These are phyloP conservation scores for Baryphthengus martii DNA, from an alignment of 2,113 vertebrate genomes.

Conservation along the genomic window DNA sequence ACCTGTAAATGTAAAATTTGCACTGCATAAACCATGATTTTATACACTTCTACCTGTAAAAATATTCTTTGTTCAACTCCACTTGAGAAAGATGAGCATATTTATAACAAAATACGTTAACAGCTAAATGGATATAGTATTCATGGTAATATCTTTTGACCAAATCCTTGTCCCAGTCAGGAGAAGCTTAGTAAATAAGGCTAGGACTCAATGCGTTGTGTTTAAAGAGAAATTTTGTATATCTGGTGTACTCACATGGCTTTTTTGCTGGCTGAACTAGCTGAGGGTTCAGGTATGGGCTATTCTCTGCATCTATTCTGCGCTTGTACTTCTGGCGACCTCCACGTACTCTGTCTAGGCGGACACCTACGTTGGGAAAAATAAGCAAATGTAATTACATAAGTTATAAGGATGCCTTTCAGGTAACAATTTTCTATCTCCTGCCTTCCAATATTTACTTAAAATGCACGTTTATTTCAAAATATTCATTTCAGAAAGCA, in stretches of 20 bases:
- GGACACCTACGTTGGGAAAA: constrained; percentile 83
- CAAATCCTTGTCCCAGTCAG: background rate
- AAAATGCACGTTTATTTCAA: background rate
- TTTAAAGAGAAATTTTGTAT: background rate
- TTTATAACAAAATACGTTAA: background rate
- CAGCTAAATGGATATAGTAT: background rate
- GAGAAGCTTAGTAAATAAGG: background rate
- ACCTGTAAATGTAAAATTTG: constrained; percentile 70
- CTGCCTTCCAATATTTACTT: background rate
- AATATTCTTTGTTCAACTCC: constrained; percentile 23
- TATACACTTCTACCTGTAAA: constrained; percentile 46
- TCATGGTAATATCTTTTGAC: background rate
- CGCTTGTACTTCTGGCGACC: constrained; percentile 99
- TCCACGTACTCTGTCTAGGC: constrained; percentile 97
- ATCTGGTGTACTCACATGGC: constrained; percentile 88
- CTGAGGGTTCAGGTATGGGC: constrained; percentile 98
- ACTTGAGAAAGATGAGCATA: background rate
- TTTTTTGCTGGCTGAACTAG: constrained; percentile 97
- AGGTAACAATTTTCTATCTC: background rate
- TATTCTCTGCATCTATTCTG: constrained; percentile 99
- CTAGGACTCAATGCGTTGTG: background rate
- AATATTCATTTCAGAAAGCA: background rate
- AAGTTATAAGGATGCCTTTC: background rate
- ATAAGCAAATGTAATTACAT: constrained; percentile 49
- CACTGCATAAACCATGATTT: constrained; percentile 57